A percentile compares a stretch with the other conserved stretches of the same genome.
These are phyloP conservation scores for Phragmatobia fuliginosa DNA, from an alignment of 2,888 invertebrate genomes.

Conservation along the genomic window DNA sequence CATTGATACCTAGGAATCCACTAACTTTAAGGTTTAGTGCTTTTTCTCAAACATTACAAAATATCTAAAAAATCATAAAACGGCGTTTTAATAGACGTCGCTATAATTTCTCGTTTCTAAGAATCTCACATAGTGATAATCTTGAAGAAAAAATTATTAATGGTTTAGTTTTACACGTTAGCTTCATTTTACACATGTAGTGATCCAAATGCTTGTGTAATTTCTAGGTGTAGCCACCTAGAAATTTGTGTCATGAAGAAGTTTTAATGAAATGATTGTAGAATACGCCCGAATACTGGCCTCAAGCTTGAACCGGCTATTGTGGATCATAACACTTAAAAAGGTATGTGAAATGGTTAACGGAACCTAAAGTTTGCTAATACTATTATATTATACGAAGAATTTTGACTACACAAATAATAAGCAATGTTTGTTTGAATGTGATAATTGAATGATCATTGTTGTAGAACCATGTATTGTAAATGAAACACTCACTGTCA, in stretches of 20 bases:
- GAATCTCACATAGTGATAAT: too few relatives aligned
- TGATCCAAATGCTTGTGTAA: not conserved
- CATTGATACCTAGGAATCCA: too few relatives aligned
- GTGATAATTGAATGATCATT: slow-evolving; percentile 28
- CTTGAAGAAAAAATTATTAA: too few relatives aligned
- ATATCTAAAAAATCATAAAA: too few relatives aligned
- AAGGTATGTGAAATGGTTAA: slow-evolving; percentile 45
- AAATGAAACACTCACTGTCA: slow-evolving; percentile 27
- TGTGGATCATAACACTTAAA: slow-evolving; percentile 46
- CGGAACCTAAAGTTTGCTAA: slow-evolving; percentile 30
- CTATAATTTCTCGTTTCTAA: too few relatives aligned
- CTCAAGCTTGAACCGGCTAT: slow-evolving; percentile 38
- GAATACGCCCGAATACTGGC: slow-evolving; percentile 54
- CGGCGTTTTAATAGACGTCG: too few relatives aligned
- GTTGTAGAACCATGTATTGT: slow-evolving; percentile 12
- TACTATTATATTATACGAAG: slow-evolving; percentile 17
- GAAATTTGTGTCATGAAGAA: slow-evolving; percentile 52
- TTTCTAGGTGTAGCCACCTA: slow-evolving; percentile 33
- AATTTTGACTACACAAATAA: slow-evolving; percentile 6
- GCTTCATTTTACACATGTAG: too few relatives aligned
- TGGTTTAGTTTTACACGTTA: too few relatives aligned
- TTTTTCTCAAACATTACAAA: too few relatives aligned
- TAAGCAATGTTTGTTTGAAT: slow-evolving; percentile 9
- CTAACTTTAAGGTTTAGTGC: too few relatives aligned
- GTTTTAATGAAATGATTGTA: slow-evolving; percentile 53